A percentile compares a stretch with the other conserved stretches of the same genome.
Conservation (phyloP, 2,888 invertebrate genomes). For the Sarcophaga subvicina region DNA sequence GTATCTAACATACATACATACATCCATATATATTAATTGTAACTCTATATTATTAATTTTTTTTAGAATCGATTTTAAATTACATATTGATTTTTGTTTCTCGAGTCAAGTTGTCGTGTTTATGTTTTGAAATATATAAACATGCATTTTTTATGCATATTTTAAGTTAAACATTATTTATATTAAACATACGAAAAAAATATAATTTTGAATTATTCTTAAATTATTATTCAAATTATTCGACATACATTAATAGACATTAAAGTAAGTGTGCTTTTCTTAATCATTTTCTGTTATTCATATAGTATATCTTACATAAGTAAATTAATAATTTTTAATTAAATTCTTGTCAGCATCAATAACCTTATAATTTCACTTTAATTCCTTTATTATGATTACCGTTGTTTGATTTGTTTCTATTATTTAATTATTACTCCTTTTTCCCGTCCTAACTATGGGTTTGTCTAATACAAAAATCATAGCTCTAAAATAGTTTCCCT, state of each 20-base stretch:
- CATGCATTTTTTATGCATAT: neutral
- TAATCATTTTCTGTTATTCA: too few relatives aligned
- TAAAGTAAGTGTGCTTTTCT: too few relatives aligned
- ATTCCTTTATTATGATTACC: too few relatives aligned
- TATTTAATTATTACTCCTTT: neutral
- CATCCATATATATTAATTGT: conserved; percentile 1
- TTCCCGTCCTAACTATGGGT: neutral
- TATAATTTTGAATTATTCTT: too few relatives aligned
- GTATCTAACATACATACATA: conserved; percentile 10
- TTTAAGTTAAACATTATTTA: neutral
- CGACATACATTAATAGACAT: too few relatives aligned
- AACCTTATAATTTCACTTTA: too few relatives aligned
- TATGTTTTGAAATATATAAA: neutral
- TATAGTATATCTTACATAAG: too few relatives aligned
- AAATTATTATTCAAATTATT: too few relatives aligned
- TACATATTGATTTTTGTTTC: neutral
- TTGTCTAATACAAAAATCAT: conserved; percentile 11
- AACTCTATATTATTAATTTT: conserved; percentile 13
- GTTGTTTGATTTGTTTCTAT: too few relatives aligned
- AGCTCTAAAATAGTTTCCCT: conserved; percentile 13
- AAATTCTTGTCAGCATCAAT: too few relatives aligned
- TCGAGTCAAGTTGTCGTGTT: neutral
- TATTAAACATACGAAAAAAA: too few relatives aligned
- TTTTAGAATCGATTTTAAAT: neutral
- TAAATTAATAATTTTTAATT: too few relatives aligned